These are phyloP conservation scores for Stigmatopora argus DNA, from an alignment of 2,113 vertebrate genomes.

Conservation along the genomic window DNA sequence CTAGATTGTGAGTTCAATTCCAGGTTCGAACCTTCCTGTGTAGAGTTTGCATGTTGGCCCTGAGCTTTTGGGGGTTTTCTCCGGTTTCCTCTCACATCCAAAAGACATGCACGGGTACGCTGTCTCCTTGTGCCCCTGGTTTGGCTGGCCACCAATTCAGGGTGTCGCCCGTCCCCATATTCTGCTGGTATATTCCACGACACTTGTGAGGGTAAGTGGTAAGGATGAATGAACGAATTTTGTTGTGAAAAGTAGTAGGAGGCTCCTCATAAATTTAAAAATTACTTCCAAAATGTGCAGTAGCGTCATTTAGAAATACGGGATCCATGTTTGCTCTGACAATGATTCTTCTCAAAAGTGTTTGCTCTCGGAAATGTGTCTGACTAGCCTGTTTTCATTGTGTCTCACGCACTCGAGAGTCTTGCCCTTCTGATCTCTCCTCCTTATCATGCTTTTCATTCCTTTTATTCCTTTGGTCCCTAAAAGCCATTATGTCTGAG, in stretches of 20 bases:
- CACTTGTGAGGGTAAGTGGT: too few species aligned
- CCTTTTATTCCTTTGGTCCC: conserved; percentile 41
- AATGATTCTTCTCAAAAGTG: conserved; percentile 39
- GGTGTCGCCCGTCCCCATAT: too few species aligned
- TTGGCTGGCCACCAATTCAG: too few species aligned
- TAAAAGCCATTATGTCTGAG: conserved; percentile 49
- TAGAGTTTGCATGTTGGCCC: too few species aligned
- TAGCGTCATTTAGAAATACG: conserved; percentile 31
- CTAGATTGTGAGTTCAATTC: too few species aligned
- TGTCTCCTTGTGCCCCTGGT: too few species aligned
- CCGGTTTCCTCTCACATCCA: too few species aligned
- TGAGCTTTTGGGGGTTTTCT: too few species aligned
- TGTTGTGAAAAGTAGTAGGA: not conserved
- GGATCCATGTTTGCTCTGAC: conserved; percentile 39
- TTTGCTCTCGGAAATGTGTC: conserved; percentile 49
- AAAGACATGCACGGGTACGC: too few species aligned
- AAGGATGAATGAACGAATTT: conserved; percentile 1
- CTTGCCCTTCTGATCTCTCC: conserved; percentile 2
- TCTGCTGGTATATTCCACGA: too few species aligned
- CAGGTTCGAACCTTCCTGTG: too few species aligned
- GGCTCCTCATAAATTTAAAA: conserved; percentile 4
- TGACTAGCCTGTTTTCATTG: conserved; percentile 48
- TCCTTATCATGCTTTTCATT: conserved; percentile 22
- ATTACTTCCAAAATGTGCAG: conserved; percentile 12
- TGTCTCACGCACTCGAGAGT: conserved; percentile 38